Evolutionary conservation across 2,113 vertebrate genomes (phyloP).

Genomic region (Callithrix jacchus): DNA sequence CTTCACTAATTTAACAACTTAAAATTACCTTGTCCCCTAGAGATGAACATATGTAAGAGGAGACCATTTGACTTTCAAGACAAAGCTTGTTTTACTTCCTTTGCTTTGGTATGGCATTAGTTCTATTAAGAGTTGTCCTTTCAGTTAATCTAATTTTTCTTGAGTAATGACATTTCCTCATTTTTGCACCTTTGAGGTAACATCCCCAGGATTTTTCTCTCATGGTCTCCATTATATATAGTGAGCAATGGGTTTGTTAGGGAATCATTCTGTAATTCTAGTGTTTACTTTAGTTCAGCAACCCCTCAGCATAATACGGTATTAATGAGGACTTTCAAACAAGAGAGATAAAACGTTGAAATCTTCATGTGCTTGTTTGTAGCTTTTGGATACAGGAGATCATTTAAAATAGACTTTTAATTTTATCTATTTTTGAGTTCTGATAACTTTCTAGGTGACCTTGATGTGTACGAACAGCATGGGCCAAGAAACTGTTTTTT

Average conservation of each 20-base stretch:
- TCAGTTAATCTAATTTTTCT: background rate
- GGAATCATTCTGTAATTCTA: background rate
- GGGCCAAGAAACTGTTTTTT: constrained; percentile 80
- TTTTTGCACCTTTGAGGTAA: constrained; percentile 4
- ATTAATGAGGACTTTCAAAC: background rate
- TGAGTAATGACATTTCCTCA: background rate
- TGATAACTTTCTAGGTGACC: constrained; percentile 78
- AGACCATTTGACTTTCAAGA: background rate
- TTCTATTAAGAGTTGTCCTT: background rate
- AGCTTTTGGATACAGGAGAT: constrained; percentile 77
- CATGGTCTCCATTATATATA: background rate
- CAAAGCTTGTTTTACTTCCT: background rate
- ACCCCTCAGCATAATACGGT: background rate
- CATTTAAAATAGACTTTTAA: constrained; percentile 76
- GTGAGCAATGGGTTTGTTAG: background rate
- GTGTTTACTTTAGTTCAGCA: background rate
- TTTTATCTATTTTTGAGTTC: constrained; percentile 78
- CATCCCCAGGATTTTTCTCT: background rate
- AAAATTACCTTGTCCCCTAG: background rate
- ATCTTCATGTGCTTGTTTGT: constrained; percentile 64
- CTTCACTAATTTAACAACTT: background rate
- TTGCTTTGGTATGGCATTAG: background rate
- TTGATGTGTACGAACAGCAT: constrained; percentile 50
- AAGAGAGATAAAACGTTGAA: constrained; percentile 58
- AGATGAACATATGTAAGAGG: background rate